Conservation (phyloP, 1,140 invertebrate genomes). For the Brachionus sp. region DNA sequence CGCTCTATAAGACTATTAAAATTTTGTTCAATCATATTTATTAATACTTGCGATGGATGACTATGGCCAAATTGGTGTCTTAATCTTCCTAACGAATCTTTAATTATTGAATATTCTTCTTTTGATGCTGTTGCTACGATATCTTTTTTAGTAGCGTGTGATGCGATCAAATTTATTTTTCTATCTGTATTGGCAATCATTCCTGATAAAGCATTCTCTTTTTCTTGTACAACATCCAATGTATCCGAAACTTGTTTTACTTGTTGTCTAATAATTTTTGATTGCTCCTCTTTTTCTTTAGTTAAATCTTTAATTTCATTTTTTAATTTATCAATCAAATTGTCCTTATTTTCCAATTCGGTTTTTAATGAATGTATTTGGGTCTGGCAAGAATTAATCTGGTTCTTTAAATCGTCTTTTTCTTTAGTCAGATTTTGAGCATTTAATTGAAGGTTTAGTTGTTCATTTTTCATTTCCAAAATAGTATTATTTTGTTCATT, state of each 20-base stretch:
- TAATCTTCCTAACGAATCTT: not conserved
- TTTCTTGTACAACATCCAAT: constrained; percentile 36
- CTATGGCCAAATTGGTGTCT: not conserved
- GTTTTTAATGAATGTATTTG: not conserved
- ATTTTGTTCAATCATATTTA: constrained; percentile 32
- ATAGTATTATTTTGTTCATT: constrained; percentile 35
- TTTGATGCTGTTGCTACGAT: not conserved
- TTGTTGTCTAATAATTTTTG: constrained; percentile 26
- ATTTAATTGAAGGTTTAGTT: not conserved
- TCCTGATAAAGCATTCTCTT: constrained; percentile 29
- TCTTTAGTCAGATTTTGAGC: constrained; percentile 15
- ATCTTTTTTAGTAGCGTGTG: constrained; percentile 2
- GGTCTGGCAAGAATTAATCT: not conserved
- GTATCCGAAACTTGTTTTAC: constrained; percentile 21
- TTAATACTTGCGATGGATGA: constrained; percentile 8
- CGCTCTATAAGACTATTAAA: not conserved
- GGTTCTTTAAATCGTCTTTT: constrained; percentile 22
- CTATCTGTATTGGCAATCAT: constrained; percentile 30
- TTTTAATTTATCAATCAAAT: constrained; percentile 8
- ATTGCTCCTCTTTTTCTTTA: not conserved
- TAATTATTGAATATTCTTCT: not conserved
- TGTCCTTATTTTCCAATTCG: not conserved
- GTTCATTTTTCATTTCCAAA: constrained; percentile 41
- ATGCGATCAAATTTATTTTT: constrained; percentile 7
- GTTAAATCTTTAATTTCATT: not conserved